These are phyloP conservation scores for Lepidotrigona ventralis DNA, from an alignment of 1,140 invertebrate species.

Conservation along the genomic window DNA sequence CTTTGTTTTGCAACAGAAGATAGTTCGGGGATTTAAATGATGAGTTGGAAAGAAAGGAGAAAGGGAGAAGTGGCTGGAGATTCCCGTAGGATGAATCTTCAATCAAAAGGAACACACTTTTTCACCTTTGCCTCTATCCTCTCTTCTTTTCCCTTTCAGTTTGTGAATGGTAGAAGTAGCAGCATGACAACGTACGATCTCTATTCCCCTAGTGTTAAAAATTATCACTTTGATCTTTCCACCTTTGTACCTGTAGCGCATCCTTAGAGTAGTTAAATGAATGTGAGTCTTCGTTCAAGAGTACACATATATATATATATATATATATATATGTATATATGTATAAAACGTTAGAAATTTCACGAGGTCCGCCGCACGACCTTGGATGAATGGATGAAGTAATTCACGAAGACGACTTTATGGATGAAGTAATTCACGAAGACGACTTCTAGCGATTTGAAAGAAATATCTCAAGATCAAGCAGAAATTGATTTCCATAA, in stretches of 20 bases:
- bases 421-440: not conserved
- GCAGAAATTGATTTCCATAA: not conserved
- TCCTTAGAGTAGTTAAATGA: constrained; percentile 43
- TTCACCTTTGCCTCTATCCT: constrained; percentile 37
- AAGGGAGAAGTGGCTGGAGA: constrained; percentile 36
- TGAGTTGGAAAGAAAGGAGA: not conserved
- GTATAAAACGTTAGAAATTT: not conserved
- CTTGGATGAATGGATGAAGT: not conserved
- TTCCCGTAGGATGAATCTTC: constrained; percentile 15
- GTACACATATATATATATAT: not conserved
- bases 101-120: constrained; percentile 19
- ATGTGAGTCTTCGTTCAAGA: constrained; percentile 8
- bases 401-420: not conserved
- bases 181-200: constrained; percentile 55
- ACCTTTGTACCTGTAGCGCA: constrained; percentile 52
- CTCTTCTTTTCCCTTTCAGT: constrained; percentile 31
- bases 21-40: not conserved
- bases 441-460: not conserved
- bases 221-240: constrained; percentile 41
- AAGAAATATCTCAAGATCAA: too few species aligned
- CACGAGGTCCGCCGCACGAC: not conserved
- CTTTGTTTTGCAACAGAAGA: not conserved
- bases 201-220: constrained; percentile 46
- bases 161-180: constrained; percentile 62
- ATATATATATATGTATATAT: too few species aligned